Evolutionary conservation across 2,113 vertebrate genomes (phyloP).

Genomic region (Gymnobelideus leadbeateri): DNA sequence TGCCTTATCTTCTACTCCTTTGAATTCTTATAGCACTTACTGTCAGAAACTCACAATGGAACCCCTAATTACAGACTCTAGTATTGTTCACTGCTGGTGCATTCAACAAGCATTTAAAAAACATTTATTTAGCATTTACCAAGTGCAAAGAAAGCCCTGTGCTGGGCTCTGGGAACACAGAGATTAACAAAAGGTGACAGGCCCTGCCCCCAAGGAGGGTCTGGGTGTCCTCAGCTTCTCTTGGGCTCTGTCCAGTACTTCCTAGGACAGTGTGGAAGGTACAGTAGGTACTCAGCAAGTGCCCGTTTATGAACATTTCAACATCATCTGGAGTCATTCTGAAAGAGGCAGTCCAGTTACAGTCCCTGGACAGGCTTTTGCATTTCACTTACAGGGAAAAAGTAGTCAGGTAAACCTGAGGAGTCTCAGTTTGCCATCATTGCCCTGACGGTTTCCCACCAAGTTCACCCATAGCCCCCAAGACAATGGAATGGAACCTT

Average conservation of each 20-base stretch:
- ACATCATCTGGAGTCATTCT: neutral
- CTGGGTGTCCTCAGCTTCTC: neutral
- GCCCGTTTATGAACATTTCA: neutral
- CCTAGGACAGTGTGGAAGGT: neutral
- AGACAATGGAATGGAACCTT: neutral
- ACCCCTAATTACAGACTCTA: neutral
- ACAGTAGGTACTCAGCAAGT: neutral
- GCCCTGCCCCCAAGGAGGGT: too few species aligned
- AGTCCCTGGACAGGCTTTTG: neutral
- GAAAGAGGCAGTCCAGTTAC: neutral
- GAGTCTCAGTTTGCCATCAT: neutral
- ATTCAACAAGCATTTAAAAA: neutral
- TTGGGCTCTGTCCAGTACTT: neutral
- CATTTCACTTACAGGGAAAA: neutral
- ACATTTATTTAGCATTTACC: neutral
- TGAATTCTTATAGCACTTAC: neutral
- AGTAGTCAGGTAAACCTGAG: neutral
- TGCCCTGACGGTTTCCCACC: neutral
- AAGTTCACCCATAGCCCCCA: neutral
- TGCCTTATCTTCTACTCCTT: neutral
- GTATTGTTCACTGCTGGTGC: neutral
- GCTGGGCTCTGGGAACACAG: neutral
- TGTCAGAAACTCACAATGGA: neutral
- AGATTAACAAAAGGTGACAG: neutral
- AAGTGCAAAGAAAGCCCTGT: neutral